A percentile compares a stretch with the other conserved stretches of the same genome.
Conservation (phyloP, 2,888 invertebrate species). For the Diaprepes abbreviatus region DNA sequence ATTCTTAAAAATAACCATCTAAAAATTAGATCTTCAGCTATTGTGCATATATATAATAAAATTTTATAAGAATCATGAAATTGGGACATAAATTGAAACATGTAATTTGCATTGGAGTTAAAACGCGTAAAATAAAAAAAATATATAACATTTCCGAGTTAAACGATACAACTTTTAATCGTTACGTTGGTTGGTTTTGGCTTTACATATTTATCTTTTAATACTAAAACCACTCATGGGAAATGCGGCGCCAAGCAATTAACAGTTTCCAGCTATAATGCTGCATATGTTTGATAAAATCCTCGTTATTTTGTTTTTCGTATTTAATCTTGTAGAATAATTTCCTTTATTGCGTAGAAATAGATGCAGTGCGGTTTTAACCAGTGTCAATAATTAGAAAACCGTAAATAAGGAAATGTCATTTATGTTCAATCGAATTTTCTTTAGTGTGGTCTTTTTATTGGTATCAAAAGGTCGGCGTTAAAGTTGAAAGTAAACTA, state of each 20-base stretch:
- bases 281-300: slow-evolving; percentile 44
- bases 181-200: slow-evolving; percentile 19
- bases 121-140: no score
- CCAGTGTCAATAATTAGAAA: background rate
- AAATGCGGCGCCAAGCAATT: slow-evolving; percentile 44
- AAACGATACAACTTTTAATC: slow-evolving; percentile 33
- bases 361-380: slow-evolving; percentile 11
- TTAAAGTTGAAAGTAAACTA: no score
- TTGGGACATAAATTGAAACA: no score
- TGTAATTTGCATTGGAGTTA: no score
- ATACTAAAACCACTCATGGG: slow-evolving; percentile 40
- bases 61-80: no score
- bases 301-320: slow-evolving; percentile 23
- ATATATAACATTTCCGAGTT: slow-evolving; percentile 13
- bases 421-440: no score
- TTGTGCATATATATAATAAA: no score
- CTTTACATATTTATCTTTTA: slow-evolving; percentile 48
- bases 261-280: slow-evolving; percentile 45
- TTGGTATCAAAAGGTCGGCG: no score
- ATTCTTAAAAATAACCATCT: no score
- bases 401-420: no score
- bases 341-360: background rate
- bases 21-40: no score
- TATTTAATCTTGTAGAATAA: slow-evolving; percentile 17
- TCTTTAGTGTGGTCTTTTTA: no score